Evolutionary conservation across 2,888 invertebrate species (phyloP).

Genomic region (Rugalucina vietnamica): DNA sequence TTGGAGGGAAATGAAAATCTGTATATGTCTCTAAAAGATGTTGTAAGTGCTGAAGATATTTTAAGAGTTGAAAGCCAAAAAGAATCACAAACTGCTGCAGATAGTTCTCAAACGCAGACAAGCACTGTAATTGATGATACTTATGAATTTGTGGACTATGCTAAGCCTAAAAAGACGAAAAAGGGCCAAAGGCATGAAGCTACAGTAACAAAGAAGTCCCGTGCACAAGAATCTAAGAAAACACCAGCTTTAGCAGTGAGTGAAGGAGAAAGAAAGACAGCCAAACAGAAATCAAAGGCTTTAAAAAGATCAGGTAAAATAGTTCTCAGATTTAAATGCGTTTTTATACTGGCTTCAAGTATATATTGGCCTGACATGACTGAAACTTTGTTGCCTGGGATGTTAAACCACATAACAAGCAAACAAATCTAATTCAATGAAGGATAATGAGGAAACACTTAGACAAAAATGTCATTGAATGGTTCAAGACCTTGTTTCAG

Average conservation of each 20-base stretch:
- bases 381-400: too few relatives aligned
- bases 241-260: background rate
- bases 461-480: too few relatives aligned
- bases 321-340: too few relatives aligned
- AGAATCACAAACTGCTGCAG: background rate
- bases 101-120: background rate
- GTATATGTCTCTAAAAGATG: background rate
- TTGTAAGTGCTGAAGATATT: background rate
- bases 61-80: background rate
- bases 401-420: too few relatives aligned
- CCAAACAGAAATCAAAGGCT: background rate
- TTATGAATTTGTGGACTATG: slow-evolving; percentile 5
- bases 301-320: slow-evolving; percentile 2
- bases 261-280: background rate
- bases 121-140: background rate
- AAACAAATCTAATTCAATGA: too few relatives aligned
- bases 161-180: background rate
- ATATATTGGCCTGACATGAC: too few relatives aligned
- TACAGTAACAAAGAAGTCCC: background rate
- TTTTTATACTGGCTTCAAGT: too few relatives aligned
- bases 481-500: too few relatives aligned
- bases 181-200: background rate
- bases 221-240: background rate
- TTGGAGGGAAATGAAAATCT: background rate
- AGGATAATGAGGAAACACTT: too few relatives aligned